A percentile compares a stretch with the other conserved stretches of the same genome.
Conservation (phyloP, 2,888 invertebrate genomes). For the Dasypolia templi region DNA sequence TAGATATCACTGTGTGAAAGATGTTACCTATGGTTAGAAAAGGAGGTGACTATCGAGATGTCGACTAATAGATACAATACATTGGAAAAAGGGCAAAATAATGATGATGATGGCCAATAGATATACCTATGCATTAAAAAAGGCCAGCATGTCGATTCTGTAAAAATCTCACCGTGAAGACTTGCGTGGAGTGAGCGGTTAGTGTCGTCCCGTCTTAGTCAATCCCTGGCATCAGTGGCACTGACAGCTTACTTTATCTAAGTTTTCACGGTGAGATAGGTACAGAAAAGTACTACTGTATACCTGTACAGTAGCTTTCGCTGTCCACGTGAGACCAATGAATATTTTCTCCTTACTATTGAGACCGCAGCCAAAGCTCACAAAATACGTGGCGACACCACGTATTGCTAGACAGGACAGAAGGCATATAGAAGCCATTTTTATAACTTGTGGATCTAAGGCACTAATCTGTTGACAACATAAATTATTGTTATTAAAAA, state of each 20-base stretch:
- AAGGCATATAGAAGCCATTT: conserved; percentile 92
- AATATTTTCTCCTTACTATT: conserved; percentile 95
- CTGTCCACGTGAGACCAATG: conserved; percentile 95
- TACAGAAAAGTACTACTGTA: too few species aligned
- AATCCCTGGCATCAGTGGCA: too few species aligned
- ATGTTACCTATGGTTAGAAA: not conserved
- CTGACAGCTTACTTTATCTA: too few species aligned
- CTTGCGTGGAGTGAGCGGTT: too few species aligned
- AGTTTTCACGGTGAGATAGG: too few species aligned
- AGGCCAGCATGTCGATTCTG: too few species aligned
- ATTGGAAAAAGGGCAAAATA: not conserved
- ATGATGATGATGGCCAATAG: not conserved
- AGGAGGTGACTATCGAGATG: not conserved
- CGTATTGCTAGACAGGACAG: conserved; percentile 91
- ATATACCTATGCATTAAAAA: not conserved
- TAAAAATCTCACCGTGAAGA: too few species aligned
- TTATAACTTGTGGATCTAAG: conserved; percentile 91
- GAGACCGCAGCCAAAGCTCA: conserved; percentile 93
- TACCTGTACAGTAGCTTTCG: conserved; percentile 97
- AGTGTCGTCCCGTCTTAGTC: too few species aligned
- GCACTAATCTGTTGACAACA: conserved; percentile 83
- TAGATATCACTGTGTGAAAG: not conserved
- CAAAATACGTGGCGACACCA: conserved; percentile 90
- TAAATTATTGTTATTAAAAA: not conserved
- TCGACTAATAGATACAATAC: not conserved